phyloP scores from a whole-genome alignment of 1,140 invertebrate species.

The Saccostrea echinata region DNA sequence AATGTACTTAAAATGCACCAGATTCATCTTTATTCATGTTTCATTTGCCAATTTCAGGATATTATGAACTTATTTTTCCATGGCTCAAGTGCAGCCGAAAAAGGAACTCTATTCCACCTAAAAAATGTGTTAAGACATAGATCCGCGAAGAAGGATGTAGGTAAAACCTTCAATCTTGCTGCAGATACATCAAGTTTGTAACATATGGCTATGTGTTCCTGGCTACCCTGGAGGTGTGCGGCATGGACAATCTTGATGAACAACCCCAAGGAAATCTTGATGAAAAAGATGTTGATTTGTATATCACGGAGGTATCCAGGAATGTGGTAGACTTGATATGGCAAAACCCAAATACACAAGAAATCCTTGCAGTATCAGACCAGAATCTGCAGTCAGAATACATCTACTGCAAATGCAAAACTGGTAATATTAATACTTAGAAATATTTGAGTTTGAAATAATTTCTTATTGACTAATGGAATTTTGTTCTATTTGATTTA shows the following conservation, averaged over 20 bases:
- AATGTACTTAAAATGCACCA: too few relatives aligned
- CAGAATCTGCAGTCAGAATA: background rate
- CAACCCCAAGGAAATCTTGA: background rate
- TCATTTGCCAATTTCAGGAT: background rate
- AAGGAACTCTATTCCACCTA: conserved; percentile 3
- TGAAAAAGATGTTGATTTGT: background rate
- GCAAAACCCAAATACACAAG: background rate
- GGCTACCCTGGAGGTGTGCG: background rate
- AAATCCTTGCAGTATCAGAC: background rate
- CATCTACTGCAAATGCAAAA: too few relatives aligned
- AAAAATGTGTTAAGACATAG: conserved; percentile 19
- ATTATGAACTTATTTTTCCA: background rate
- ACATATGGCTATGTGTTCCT: background rate
- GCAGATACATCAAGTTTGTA: conserved; percentile 2
- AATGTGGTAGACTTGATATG: background rate
- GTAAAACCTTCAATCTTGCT: conserved; percentile 1
- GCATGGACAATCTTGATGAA: background rate
- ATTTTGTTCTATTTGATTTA: too few relatives aligned
- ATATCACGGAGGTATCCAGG: background rate
- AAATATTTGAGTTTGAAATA: too few relatives aligned
- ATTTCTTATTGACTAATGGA: too few relatives aligned
- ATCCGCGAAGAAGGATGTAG: background rate
- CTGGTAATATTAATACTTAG: too few relatives aligned
- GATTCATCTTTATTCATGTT: background rate
- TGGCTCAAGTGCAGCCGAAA: background rate